Conservation (phyloP, 1,140 invertebrate species). For the Caligus rogercresseyi region DNA sequence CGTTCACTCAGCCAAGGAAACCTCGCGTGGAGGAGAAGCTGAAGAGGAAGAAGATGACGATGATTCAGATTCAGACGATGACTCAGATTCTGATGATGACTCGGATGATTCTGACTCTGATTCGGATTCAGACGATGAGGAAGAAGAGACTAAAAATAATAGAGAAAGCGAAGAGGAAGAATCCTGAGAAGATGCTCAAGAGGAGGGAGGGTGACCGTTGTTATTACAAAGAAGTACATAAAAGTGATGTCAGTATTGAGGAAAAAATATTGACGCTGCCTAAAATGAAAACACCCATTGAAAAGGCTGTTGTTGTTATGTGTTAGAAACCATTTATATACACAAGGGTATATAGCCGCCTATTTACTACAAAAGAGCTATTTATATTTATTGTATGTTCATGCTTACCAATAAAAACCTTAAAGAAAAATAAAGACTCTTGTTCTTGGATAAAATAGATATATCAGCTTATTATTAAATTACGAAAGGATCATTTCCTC, state of each 20-base stretch:
- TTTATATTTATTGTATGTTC: too few relatives aligned
- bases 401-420: too few relatives aligned
- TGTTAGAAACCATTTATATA: too few relatives aligned
- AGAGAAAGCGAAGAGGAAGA: neutral
- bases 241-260: neutral
- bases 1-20: neutral
- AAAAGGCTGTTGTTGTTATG: too few relatives aligned
- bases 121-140: neutral
- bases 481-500: too few relatives aligned
- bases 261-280: neutral
- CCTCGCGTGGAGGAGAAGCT: neutral
- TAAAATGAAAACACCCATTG: too few relatives aligned
- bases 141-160: neutral
- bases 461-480: too few relatives aligned
- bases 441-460: too few relatives aligned
- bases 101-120: neutral
- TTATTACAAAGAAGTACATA: neutral
- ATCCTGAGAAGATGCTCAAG: neutral
- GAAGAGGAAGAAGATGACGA: constrained; percentile 4
- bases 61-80: neutral
- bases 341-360: too few relatives aligned
- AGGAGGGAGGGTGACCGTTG: neutral
- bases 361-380: too few relatives aligned
- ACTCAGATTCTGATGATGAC: constrained; percentile 1
- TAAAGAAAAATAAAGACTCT: too few relatives aligned